Evolutionary conservation across 2,797 vertebrate species (phyloP), one percentile per base, ranked within the genome.

Genomic region (Ptychobarbus kaznakovi): DNA sequence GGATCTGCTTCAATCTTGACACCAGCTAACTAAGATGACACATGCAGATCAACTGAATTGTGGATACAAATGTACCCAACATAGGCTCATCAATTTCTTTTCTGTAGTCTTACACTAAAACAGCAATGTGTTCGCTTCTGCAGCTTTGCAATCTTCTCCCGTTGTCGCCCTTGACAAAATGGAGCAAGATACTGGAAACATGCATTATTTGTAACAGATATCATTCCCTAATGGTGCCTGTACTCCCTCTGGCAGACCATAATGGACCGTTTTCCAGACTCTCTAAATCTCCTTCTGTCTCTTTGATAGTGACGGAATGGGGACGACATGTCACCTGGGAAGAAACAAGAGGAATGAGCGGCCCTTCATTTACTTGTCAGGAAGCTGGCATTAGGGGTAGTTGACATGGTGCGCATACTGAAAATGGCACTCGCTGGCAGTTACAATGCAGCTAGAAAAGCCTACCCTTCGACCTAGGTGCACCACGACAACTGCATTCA

Each of bases 171-270:
- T 91, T 89, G 91, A 94, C 91, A 87, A 92, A 92, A 94, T 84
- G 70, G 91, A 92, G 91, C 91, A 91, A 84, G 88, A 93, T 91
- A 90, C 91, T 70, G 81, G 90, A 91, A 92, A 93, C 94, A 95
- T 95, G 93, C 94, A 95, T 96, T 96, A 96, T 95, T 95, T 92
- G 94, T 93, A 95, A 95, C 92, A 74, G 92, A 94, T 94, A 94
- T 93, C 91, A 89, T 92, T 92, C 92, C 93, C 92, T 94, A 94
- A 95, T 95, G 93, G 92, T 86, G 91, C 92, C 92, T 93, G 90
- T 87, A 83, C 90, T 94, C 92, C 94, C 93, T 82, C 90, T 84
- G 94, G 91, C 93, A 92, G 92, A 91, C 92, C 90, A 89, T 95
- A 95, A 95, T 95, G 95, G 94, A 94, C 90, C 90, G 86, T 93